These are phyloP conservation scores for Reticulitermes lucifugus DNA, from an alignment of 2,888 invertebrate genomes.

Conservation along the genomic window DNA sequence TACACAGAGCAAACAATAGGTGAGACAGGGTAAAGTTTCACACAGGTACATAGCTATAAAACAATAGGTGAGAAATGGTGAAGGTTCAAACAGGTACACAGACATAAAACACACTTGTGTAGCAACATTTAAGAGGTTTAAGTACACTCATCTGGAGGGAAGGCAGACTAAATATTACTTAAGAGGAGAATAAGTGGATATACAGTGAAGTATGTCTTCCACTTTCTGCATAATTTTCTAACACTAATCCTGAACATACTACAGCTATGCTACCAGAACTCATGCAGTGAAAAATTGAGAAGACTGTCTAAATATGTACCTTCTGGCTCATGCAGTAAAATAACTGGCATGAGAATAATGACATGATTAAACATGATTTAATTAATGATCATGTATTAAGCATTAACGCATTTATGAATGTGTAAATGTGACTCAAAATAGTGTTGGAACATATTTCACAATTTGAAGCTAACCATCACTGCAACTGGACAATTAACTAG, in stretches of 20 bases:
- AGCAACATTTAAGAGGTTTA: constrained; percentile 21
- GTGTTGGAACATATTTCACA: no score
- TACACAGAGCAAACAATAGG: constrained; percentile 37
- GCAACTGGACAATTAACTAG: no score
- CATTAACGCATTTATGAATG: no score
- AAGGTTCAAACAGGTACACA: neutral
- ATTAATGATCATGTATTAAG: no score
- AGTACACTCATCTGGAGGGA: constrained; percentile 2
- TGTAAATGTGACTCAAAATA: no score
- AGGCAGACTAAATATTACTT: neutral
- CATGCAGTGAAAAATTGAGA: constrained; percentile 14
- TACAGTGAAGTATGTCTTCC: neutral
- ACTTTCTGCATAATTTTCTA: constrained; percentile 5
- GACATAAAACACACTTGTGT: neutral
- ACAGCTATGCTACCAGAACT: neutral
- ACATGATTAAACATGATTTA: no score
- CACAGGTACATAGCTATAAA: constrained; percentile 53
- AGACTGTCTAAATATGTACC: constrained; percentile 13
- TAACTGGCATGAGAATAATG: no score
- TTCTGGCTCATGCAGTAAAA: neutral
- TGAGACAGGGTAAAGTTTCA: neutral
- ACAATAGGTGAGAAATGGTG: constrained; percentile 11
- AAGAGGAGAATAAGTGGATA: neutral
- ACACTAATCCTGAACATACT: neutral
- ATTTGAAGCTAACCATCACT: no score